These are phyloP conservation scores for Heloderma charlesbogerti DNA, from an alignment of 2,113 vertebrate species.

Conservation along the genomic window DNA sequence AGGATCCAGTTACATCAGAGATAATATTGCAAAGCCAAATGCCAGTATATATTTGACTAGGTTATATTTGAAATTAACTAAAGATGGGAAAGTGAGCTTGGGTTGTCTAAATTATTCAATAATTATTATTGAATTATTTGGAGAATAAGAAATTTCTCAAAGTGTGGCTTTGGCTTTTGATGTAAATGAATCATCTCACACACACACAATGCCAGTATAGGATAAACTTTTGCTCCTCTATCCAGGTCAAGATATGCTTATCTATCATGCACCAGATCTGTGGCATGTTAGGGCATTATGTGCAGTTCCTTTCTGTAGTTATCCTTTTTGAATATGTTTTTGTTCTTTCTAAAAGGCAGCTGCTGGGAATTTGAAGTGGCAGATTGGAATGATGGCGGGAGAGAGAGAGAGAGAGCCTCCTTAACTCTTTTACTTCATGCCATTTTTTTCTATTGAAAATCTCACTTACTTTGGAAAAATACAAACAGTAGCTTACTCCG, in stretches of 20 bases:
- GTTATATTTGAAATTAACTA: not conserved
- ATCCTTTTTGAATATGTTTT: not conserved
- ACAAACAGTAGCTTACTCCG: not conserved
- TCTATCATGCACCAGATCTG: not conserved
- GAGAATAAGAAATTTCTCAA: not conserved
- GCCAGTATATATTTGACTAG: slow-evolving; percentile 11
- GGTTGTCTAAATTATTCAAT: not conserved
- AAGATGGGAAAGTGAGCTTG: not conserved
- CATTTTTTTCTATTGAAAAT: not conserved
- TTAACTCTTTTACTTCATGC: not conserved
- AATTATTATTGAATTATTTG: not conserved
- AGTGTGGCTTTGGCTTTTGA: not conserved
- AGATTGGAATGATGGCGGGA: not conserved
- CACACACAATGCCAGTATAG: not conserved
- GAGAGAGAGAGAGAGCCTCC: not conserved
- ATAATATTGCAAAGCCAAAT: slow-evolving; percentile 51
- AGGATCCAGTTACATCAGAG: slow-evolving; percentile 50
- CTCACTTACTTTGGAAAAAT: not conserved
- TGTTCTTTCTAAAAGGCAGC: not conserved
- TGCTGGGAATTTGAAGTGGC: not conserved
- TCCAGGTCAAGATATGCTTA: not conserved
- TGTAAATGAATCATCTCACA: not conserved
- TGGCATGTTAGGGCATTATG: not conserved
- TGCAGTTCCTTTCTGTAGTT: not conserved
- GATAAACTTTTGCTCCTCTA: not conserved